Evolutionary conservation across 2,888 invertebrate species (phyloP), one percentile per base, ranked within the genome.

Genomic region (Cantharis flavilabris): DNA sequence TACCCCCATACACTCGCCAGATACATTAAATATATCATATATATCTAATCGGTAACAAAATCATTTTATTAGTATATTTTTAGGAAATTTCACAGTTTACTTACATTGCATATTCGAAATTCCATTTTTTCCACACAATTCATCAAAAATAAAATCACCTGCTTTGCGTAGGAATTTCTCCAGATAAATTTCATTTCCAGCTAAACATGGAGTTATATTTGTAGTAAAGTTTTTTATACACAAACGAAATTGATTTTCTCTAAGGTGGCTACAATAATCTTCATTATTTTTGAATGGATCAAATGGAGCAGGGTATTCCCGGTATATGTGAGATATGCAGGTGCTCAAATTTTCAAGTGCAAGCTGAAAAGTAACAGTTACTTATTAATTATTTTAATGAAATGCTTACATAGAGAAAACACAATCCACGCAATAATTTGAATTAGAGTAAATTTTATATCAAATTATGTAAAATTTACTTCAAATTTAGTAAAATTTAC

Each of bases 331-430:
- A 65, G n/a, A 1, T 2, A 33, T 13, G 13, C 33, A 33, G 5
- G 4, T 13, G 1, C 0, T n/a, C 5, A 13, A 49, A 7, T 49
- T 49, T 0, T n/a, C 0, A n/a, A 49, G 0, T n/a, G 2, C 2
- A 7, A 2, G 2, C 49, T 49, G 7, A 49, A 49, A 49, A 49
- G 9, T n/a, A 49, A n/a, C 0, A 49, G 7, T 7, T 49, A 13
- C 13, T 28, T 23, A 28, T 13, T 13, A 33, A n/a, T 49, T 4
- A 7, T n/a, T n/a, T 1, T 5, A 13, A 2, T 9, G 2, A 49
- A 49, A n/a, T 49, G n/a, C 7, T 49, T 5, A n/a, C n/a, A n/a
- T n/a, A n/a, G n/a, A n/a, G n/a, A n/a, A n/a, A n/a, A n/a, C n/a
- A n/a, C n/a, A n/a, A n/a, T n/a, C n/a, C n/a, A n/a, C n/a, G n/a